Conservation (phyloP, 2,113 vertebrate species). For the Eptatretus burgeri region DNA sequence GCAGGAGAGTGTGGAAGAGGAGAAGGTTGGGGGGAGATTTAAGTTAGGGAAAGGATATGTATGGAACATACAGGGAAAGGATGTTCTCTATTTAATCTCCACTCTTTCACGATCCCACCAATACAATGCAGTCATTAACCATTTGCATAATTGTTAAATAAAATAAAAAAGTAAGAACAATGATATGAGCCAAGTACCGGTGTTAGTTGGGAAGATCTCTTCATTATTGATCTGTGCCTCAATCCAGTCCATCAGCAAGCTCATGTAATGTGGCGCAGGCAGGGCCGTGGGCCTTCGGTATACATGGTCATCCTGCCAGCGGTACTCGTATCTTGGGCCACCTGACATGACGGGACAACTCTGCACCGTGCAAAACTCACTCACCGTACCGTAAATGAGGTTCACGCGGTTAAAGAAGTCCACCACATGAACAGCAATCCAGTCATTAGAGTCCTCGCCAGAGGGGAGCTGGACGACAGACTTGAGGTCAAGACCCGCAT, state of each 20-base stretch:
- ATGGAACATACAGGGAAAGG: too few species aligned
- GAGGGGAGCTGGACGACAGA: constrained; percentile 55
- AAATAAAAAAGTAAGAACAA: too few species aligned
- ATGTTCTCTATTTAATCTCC: too few species aligned
- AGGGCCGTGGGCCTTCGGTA: constrained; percentile 61
- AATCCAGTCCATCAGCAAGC: constrained; percentile 90
- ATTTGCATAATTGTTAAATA: too few species aligned
- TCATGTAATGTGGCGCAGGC: constrained; percentile 71
- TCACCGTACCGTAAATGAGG: constrained; percentile 90
- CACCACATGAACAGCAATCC: constrained; percentile 89
- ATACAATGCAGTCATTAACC: too few species aligned
- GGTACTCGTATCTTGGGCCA: constrained; percentile 72
- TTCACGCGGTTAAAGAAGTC: constrained; percentile 98
- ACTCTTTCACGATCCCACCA: too few species aligned
- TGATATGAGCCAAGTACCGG: constrained; percentile 29
- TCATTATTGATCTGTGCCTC: constrained; percentile 93
- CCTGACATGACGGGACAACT: constrained; percentile 76
- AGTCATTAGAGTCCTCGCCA: constrained; percentile 61
- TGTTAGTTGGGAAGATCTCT: constrained; percentile 62
- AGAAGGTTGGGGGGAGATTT: too few species aligned
- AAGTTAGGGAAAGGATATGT: too few species aligned
- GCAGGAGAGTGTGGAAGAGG: too few species aligned
- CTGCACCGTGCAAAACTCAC: constrained; percentile 57
- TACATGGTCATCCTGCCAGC: constrained; percentile 70
- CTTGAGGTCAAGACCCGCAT: constrained; percentile 65